phyloP scores from a whole-genome alignment of 2,113 vertebrate genomes.

The Oxyura jamaicensis region DNA sequence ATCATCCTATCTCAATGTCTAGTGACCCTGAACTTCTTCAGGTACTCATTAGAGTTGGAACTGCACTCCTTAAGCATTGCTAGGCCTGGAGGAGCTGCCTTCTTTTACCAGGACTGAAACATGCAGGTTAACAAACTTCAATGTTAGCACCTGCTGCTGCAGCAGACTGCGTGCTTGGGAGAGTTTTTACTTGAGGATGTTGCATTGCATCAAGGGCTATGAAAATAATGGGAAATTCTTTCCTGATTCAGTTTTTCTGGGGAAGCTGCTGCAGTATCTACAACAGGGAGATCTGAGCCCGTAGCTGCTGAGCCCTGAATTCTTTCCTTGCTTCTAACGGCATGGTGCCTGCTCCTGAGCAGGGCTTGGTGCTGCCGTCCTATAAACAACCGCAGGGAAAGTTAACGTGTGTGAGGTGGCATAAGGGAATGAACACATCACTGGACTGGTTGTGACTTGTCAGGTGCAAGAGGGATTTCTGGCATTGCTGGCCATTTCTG shows the following conservation, averaged over 20 bases:
- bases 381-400: not conserved
- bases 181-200: not conserved
- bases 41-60: not conserved
- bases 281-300: rapidly evolving
- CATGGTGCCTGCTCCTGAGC: not conserved
- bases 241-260: not conserved
- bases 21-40: not conserved
- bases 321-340: conserved; percentile 2
- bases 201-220: not conserved
- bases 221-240: not conserved
- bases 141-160: not conserved
- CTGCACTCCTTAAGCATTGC: not conserved
- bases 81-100: not conserved
- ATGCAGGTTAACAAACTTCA: not conserved
- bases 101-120: rapidly evolving
- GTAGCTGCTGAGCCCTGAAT: not conserved
- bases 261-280: not conserved
- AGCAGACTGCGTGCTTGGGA: not conserved
- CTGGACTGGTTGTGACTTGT: not conserved
- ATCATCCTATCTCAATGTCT: not conserved
- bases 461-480: not conserved
- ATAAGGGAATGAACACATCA: not conserved
- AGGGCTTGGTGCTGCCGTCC: not conserved
- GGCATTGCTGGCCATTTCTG: not conserved
- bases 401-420: conserved; percentile 4